These are phyloP conservation scores for Burhinus oedicnemus DNA, from an alignment of 2,113 vertebrate genomes.

Conservation along the genomic window DNA sequence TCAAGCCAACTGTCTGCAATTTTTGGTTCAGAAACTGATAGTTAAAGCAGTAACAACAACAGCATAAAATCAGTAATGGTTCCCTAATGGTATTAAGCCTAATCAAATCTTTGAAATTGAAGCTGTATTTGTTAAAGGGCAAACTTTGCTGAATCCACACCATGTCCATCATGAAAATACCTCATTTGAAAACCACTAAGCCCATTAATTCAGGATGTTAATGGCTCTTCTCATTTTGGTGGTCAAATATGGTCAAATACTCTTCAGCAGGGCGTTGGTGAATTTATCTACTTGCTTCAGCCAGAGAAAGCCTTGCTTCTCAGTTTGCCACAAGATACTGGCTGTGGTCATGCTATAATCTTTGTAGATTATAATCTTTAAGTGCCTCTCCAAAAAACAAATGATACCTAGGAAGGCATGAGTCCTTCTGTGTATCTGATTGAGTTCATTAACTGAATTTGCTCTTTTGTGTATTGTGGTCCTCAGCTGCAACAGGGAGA, in stretches of 20 bases:
- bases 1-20: constrained; percentile 72
- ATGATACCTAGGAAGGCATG: background rate
- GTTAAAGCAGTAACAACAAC: constrained; percentile 73
- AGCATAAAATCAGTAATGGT: constrained; percentile 60
- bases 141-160: constrained; percentile 71
- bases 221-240: constrained; percentile 46
- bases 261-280: constrained; percentile 36
- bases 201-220: constrained; percentile 68
- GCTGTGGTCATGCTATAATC: background rate
- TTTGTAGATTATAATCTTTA: background rate
- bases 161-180: constrained; percentile 64
- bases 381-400: background rate
- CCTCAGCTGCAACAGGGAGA: constrained; percentile 7
- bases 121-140: constrained; percentile 65
- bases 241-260: constrained; percentile 21
- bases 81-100: constrained; percentile 69
- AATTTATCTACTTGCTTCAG: background rate
- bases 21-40: constrained; percentile 72
- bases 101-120: constrained; percentile 73
- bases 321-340: background rate
- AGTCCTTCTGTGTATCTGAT: background rate
- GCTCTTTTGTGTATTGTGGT: background rate
- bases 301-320: background rate
- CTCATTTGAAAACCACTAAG: constrained; percentile 68
- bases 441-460: background rate